Conservation (phyloP, 2,888 invertebrate species). For the Argyresthia goedartella region DNA sequence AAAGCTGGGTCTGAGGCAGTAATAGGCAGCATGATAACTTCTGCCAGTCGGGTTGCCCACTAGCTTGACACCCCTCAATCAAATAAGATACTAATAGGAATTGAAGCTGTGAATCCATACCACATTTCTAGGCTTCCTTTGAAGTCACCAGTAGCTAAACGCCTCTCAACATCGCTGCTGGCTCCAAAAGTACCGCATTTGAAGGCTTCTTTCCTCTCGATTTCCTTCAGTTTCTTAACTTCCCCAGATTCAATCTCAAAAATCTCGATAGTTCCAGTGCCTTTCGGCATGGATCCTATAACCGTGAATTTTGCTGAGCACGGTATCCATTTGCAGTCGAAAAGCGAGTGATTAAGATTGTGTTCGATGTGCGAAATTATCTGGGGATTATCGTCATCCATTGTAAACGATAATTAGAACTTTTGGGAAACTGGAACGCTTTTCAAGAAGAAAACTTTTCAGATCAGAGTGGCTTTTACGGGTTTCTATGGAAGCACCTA, state of each 20-base stretch:
- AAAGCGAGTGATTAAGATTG: conserved; percentile 85
- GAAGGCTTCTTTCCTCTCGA: conserved; percentile 85
- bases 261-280: conserved; percentile 87
- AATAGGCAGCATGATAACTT: no score
- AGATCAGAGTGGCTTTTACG: no score
- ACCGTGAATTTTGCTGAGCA: conserved; percentile 93
- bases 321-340: conserved; percentile 97
- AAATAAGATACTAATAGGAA: no score
- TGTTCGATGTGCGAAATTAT: conserved; percentile 90
- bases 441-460: no score
- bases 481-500: no score
- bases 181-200: conserved; percentile 97
- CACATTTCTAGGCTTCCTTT: conserved; percentile 86
- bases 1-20: no score
- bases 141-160: conserved; percentile 93
- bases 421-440: no score
- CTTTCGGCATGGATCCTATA: conserved; percentile 87
- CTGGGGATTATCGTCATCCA: conserved; percentile 81
- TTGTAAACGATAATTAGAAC: conserved; percentile 13
- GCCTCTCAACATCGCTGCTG: conserved; percentile 82
- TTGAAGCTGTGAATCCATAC: no score
- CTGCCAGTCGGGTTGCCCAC: no score
- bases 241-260: conserved; percentile 84
- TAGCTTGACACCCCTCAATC: no score
- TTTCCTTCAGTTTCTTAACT: conserved; percentile 75